A percentile compares a stretch with the other conserved stretches of the same genome.
Conservation (phyloP, 1,140 invertebrate genomes). For the Drosophila pectinifera region DNA sequence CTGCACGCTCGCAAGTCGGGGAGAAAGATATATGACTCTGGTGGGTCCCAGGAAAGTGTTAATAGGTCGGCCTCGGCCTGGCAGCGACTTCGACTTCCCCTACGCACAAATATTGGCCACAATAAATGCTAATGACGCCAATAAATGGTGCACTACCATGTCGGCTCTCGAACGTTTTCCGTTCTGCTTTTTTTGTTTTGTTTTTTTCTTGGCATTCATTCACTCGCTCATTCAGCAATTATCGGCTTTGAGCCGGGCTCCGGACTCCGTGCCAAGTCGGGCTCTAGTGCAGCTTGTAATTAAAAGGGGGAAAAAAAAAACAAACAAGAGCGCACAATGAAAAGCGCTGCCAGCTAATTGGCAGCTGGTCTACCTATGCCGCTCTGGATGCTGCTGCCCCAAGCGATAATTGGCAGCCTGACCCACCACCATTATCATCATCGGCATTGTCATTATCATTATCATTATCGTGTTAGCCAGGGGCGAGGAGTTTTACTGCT, state of each 20-base stretch:
- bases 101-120: conserved; percentile 48
- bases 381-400: conserved; percentile 41
- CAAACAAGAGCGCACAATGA: conserved; percentile 36
- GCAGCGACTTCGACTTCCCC: conserved; percentile 12
- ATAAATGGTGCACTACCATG: conserved; percentile 62
- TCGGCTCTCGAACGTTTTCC: conserved; percentile 49
- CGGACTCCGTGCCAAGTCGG: conserved; percentile 12
- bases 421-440: conserved; percentile 28
- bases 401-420: conserved; percentile 69
- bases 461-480: conserved; percentile 41
- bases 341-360: conserved; percentile 60
- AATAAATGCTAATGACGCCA: conserved; percentile 79
- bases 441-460: conserved; percentile 19
- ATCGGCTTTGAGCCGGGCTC: conserved; percentile 45
- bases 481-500: conserved; percentile 5
- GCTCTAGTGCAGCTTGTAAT: conserved; percentile 41
- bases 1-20: conserved; percentile 14
- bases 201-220: conserved; percentile 66
- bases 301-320: conserved; percentile 34
- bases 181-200: background rate
- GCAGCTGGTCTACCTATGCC: conserved; percentile 57
- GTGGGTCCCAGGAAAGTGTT: conserved; percentile 25
- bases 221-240: conserved; percentile 55
- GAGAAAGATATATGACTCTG: conserved; percentile 32
- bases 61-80: conserved; percentile 11